A percentile compares a stretch with the other conserved stretches of the same genome.
phyloP scores from a whole-genome alignment of 2,113 vertebrate genomes.

The Micronycteris hirsuta region DNA sequence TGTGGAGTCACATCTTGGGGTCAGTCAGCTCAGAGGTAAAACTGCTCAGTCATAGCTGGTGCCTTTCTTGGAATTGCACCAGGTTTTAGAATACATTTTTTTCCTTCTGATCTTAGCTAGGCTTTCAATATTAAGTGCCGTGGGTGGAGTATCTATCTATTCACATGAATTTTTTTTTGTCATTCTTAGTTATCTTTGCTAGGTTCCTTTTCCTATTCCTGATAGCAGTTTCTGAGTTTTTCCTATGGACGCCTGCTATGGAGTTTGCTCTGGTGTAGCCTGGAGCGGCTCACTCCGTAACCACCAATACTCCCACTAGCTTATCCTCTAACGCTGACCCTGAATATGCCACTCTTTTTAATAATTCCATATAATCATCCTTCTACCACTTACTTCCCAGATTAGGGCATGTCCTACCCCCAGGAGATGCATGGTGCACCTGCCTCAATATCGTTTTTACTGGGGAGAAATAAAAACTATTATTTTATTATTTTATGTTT shows the following conservation, averaged over 20 bases:
- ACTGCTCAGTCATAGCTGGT: not conserved
- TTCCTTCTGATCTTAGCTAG: not conserved
- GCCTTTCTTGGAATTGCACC: not conserved
- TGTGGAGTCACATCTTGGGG: not conserved
- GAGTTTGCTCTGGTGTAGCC: not conserved
- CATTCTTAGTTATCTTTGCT: not conserved
- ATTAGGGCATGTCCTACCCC: not conserved
- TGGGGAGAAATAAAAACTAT: not conserved
- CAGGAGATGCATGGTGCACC: not conserved
- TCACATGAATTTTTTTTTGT: not conserved
- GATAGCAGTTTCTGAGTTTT: not conserved
- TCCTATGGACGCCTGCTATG: not conserved
- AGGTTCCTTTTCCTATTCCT: not conserved
- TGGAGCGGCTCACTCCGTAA: not conserved
- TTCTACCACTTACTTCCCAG: not conserved
- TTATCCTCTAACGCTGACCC: not conserved
- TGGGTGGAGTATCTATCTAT: not conserved
- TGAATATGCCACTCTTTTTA: not conserved
- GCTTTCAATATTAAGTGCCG: not conserved
- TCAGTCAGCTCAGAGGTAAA: not conserved
- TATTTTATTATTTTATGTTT: constrained; percentile 18
- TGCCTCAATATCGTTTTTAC: not conserved
- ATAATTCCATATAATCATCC: not conserved
- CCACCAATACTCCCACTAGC: not conserved
- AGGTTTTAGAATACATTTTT: not conserved